These are phyloP conservation scores for Hypena proboscidalis DNA, from an alignment of 2,888 invertebrate species.

Conservation along the genomic window DNA sequence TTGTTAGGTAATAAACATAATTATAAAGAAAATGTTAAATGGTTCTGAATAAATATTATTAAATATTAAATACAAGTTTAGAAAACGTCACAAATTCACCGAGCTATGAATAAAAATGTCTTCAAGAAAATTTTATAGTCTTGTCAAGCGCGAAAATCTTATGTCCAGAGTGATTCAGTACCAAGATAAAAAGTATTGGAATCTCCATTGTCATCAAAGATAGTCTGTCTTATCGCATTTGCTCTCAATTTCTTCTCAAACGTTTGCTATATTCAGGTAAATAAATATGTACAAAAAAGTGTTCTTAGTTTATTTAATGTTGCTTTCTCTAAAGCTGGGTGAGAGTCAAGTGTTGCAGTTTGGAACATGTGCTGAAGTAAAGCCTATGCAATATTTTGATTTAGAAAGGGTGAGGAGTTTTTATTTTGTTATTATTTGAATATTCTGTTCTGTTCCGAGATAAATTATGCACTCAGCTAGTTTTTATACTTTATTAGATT, in stretches of 20 bases:
- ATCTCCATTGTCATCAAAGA: slow-evolving; percentile 22
- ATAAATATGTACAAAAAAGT: slow-evolving; percentile 45
- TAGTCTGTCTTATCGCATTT: slow-evolving; percentile 20
- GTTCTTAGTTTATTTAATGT: slow-evolving; percentile 29
- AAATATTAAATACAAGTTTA: too few relatives aligned
- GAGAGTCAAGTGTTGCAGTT: slow-evolving; percentile 66
- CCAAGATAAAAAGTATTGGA: slow-evolving; percentile 3
- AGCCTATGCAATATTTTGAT: slow-evolving; percentile 69
- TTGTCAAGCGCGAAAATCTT: too few relatives aligned
- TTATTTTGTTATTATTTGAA: background rate
- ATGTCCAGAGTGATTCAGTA: too few relatives aligned
- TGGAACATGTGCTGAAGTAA: slow-evolving; percentile 61
- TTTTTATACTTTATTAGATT: too few relatives aligned
- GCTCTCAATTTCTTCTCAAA: slow-evolving; percentile 6
- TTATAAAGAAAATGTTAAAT: too few relatives aligned
- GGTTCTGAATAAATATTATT: too few relatives aligned
- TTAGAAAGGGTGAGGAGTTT: slow-evolving; percentile 62
- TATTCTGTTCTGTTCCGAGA: too few relatives aligned
- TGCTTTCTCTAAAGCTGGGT: slow-evolving; percentile 39
- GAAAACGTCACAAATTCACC: too few relatives aligned
- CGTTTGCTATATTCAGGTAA: slow-evolving; percentile 8
- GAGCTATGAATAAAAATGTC: too few relatives aligned
- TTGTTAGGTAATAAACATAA: too few relatives aligned
- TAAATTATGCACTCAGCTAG: too few relatives aligned
- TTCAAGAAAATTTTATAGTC: too few relatives aligned